Conservation (phyloP, 2,113 vertebrate genomes). For the Willisornis vidua region DNA sequence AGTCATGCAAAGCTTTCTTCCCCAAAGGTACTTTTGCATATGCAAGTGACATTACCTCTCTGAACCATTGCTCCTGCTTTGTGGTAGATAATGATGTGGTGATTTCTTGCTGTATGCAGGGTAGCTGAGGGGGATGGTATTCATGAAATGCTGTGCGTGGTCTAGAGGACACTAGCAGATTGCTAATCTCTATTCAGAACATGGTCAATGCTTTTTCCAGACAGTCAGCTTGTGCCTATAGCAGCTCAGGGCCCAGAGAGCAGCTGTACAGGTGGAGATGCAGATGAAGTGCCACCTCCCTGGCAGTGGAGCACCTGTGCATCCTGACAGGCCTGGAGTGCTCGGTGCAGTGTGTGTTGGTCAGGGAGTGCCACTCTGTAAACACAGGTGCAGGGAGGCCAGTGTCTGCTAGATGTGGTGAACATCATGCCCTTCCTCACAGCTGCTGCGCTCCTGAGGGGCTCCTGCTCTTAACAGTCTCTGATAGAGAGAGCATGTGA, state of each 20-base stretch:
- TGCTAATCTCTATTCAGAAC: background rate
- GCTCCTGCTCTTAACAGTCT: background rate
- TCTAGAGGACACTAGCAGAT: background rate
- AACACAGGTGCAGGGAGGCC: accelerated
- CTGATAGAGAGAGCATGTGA: background rate
- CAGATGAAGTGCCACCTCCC: background rate
- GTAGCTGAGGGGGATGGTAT: background rate
- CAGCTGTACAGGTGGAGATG: background rate
- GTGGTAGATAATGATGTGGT: background rate
- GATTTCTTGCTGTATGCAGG: background rate
- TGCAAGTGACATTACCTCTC: background rate
- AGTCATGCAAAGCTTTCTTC: background rate
- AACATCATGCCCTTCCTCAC: background rate
- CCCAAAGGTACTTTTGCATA: background rate
- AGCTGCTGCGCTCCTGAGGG: background rate
- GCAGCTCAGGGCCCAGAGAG: background rate
- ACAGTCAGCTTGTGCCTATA: background rate
- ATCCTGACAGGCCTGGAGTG: background rate
- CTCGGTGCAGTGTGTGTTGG: accelerated
- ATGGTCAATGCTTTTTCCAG: background rate
- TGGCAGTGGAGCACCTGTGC: background rate
- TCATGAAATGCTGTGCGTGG: background rate
- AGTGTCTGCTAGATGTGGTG: background rate
- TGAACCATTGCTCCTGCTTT: background rate
- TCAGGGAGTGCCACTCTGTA: background rate